Evolutionary conservation across 2,888 invertebrate species (phyloP), one percentile per base, ranked within the genome.

Genomic region (Limenitis camilla): DNA sequence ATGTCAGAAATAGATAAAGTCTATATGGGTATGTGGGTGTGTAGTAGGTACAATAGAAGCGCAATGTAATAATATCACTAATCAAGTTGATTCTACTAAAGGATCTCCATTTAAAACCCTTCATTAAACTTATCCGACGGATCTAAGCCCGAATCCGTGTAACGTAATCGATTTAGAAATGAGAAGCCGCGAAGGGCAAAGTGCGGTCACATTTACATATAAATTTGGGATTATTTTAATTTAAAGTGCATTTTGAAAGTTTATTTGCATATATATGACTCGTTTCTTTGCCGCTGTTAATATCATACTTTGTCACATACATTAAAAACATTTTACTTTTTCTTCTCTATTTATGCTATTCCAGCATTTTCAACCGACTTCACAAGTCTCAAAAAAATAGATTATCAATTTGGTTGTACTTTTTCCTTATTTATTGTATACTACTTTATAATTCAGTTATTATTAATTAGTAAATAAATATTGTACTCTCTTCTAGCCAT

Each of bases 211-310:
- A 71, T 84, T 86, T 78, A 78, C 86, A 85, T 86, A 81, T 83
- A 84, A 83, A 84, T 84, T 84, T 69, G 73, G 81, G 80, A 82
- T 85, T 81, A 83, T 83, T 84, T 84, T 86, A 85, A 85, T 85
- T 84, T 82, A 72, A 78, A 82, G 78, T 77, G 81, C 84, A 82
- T 82, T 83, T 75, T 67, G 72, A 73, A 75, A 78, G 76, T 81
- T 75, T 81, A 85, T 85, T 85, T 78, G 78, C 85, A 85, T 86
- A 74, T 83, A 82, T 79, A 84, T 79, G 76, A 78, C 76, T 72
- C 67, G 78, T 78, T 82, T 81, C 76, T 83, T 81, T 82, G 82
- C 78, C 69, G 71, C 68, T 67, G 69, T 67, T 77, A 78, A 79
- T 79, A 76, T 71, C 72, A 69, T 78, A 74, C 80, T 75, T 77